Percentiles rank a stretch among this genome's conserved stretches.
These are phyloP conservation scores for Parus major DNA, from an alignment of 2,113 vertebrate species.

Conservation along the genomic window DNA sequence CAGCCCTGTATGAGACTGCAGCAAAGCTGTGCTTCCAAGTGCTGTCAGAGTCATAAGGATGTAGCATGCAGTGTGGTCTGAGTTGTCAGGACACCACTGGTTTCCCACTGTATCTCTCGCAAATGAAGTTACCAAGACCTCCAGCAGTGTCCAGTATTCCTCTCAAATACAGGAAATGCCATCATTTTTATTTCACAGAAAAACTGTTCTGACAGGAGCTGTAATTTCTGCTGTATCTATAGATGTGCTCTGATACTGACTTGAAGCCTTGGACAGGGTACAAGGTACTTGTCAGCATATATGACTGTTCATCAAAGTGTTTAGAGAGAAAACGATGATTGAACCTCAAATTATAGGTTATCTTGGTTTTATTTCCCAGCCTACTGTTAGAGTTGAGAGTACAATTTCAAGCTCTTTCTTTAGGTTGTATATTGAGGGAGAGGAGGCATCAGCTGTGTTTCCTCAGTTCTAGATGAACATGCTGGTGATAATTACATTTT, in stretches of 20 bases:
- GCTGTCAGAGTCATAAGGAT: not conserved
- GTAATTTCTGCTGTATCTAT: not conserved
- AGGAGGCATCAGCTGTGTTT: not conserved
- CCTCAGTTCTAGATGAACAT: not conserved
- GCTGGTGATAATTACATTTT: not conserved
- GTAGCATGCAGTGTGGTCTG: not conserved
- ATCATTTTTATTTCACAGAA: not conserved
- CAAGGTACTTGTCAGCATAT: not conserved
- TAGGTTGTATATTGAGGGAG: not conserved
- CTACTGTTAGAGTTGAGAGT: not conserved
- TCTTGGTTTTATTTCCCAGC: not conserved
- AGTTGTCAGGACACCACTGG: not conserved
- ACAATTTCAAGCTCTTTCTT: not conserved
- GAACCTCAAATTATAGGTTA: not conserved
- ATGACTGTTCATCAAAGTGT: not conserved
- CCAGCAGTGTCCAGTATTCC: not conserved
- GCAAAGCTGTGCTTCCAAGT: not conserved
- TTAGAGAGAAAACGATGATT: not conserved
- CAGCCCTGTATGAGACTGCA: not conserved
- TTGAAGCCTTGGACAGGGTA: not conserved
- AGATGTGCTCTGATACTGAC: not conserved
- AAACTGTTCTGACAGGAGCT: not conserved
- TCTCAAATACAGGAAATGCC: not conserved
- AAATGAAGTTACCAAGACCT: not conserved
- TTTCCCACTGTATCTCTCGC: not conserved